Conservation (phyloP, 2,888 invertebrate genomes). For the Cepaea hortensis region DNA sequence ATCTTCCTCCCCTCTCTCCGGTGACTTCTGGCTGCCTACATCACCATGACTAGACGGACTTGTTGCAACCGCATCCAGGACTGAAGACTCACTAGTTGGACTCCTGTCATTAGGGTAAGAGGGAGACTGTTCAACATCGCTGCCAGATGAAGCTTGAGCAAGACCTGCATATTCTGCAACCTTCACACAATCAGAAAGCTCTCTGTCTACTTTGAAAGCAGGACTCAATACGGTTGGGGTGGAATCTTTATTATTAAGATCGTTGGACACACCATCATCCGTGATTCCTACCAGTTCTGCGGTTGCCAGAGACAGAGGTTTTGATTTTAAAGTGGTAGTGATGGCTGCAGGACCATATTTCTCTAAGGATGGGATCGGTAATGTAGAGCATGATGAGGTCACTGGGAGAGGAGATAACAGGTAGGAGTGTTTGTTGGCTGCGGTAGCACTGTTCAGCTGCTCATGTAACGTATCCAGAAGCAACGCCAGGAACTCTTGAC, state of each 20-base stretch:
- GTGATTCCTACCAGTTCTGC: conserved; percentile 6
- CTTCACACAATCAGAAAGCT: neutral
- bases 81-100: conserved; percentile 35
- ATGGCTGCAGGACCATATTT: conserved; percentile 22
- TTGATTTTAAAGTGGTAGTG: conserved; percentile 33
- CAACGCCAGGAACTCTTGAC: conserved; percentile 82
- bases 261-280: neutral
- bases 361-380: neutral
- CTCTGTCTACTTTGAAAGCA: neutral
- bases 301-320: conserved; percentile 1
- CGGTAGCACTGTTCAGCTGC: conserved; percentile 76
- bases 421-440: conserved; percentile 19
- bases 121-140: conserved; percentile 25
- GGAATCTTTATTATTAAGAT: conserved; percentile 39
- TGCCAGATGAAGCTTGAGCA: conserved; percentile 8
- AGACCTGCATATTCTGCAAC: neutral
- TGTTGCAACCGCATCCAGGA: conserved; percentile 19
- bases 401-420: conserved; percentile 6
- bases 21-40: conserved; percentile 30
- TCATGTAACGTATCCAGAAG: conserved; percentile 82
- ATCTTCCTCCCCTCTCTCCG: conserved; percentile 39
- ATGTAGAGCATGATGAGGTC: conserved; percentile 5
- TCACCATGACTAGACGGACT: conserved; percentile 40
- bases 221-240: conserved; percentile 8
- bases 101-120: conserved; percentile 28